Evolutionary conservation across 92 coral and sea anemone genomes (phyloP), one percentile per base, ranked within the genome.

Genomic region (Parazoanthus atlanticus): DNA sequence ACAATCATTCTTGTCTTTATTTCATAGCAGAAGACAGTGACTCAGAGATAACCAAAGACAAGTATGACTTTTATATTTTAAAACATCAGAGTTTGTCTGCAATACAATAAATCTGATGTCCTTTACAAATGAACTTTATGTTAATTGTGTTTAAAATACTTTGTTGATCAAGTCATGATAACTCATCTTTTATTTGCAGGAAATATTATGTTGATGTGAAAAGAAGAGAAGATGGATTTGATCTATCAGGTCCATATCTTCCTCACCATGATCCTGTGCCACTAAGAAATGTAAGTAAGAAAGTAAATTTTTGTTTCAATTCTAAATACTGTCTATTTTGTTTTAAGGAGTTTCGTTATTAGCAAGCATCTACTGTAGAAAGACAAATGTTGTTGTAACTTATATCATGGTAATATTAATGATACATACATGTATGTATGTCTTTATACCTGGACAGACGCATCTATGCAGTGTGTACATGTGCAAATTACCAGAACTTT

Each of bases 151-250:
- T 11, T 34, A 41, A 64, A 19, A 47, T 11, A 26, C 25, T 30
- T 13, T 49, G n/a, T 26, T 47, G 29, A 47, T 52, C 58, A 52
- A 19, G 21, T 52, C 58, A 15, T 61, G 69, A 61, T 25, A 61
- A 61, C 69, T 19, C n/a, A 19, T 61, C 6, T 30, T 28, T 28
- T 49, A 13, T 78, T 56, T 91, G 78, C 78, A 97, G 99, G 88
- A 95, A 95, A 91, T 97, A 95, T 90, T 97, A 97, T 76, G 91
- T 97, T 76, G 99, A 97, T 88, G 93, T 97, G 49, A 94, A 91
- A 74, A 83, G 99, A 74, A 84, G 98, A 92, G 99, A 97, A 88
- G 99, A 97, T 90, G 97, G 93, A 36, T 97, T 97, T 95, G 99
- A 97, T 82, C 86, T 97, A 52, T 89, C 96, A 49, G 99, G 99